Conservation (phyloP, 53 echinoderm and acorn worm species). For the Apostichopus leukothele region DNA sequence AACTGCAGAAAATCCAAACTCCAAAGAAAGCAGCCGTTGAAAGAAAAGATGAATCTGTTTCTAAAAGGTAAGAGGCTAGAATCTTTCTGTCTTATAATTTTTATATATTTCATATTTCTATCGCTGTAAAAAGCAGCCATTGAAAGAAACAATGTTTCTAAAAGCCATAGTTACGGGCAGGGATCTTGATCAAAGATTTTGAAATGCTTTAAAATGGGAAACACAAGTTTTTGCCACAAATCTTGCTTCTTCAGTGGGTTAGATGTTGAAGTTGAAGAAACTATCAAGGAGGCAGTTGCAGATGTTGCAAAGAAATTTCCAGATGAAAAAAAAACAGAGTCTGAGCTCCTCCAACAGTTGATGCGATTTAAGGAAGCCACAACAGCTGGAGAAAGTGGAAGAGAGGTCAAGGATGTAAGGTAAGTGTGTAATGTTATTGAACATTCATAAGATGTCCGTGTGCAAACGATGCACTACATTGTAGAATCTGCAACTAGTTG, state of each 20-base stretch:
- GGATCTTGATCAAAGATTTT: too few relatives aligned
- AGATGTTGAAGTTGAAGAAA: slow-evolving; percentile 51
- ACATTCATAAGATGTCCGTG: too few relatives aligned
- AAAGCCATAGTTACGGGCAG: too few relatives aligned
- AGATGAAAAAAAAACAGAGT: slow-evolving; percentile 74
- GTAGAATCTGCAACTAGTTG: too few relatives aligned
- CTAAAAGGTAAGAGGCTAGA: background rate
- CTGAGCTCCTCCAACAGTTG: slow-evolving; percentile 76
- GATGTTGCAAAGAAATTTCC: slow-evolving; percentile 76
- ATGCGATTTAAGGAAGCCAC: slow-evolving; percentile 77
- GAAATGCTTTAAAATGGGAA: too few relatives aligned
- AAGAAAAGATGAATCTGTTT: background rate
- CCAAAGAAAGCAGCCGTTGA: background rate
- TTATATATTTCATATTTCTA: background rate
- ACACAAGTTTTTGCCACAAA: background rate
- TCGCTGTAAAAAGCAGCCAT: too few relatives aligned
- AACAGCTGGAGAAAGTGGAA: slow-evolving; percentile 71
- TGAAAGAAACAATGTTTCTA: too few relatives aligned
- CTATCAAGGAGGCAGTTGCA: slow-evolving; percentile 62
- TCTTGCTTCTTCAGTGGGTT: slow-evolving; percentile 12
- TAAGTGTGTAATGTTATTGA: too few relatives aligned
- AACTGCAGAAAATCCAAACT: background rate
- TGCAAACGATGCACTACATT: too few relatives aligned
- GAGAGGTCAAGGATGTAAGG: slow-evolving; percentile 61
- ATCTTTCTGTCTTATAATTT: background rate